Evolutionary conservation across 2,888 invertebrate species (phyloP), one percentile per base, ranked within the genome.

Genomic region (Myopa tessellatipennis): DNA sequence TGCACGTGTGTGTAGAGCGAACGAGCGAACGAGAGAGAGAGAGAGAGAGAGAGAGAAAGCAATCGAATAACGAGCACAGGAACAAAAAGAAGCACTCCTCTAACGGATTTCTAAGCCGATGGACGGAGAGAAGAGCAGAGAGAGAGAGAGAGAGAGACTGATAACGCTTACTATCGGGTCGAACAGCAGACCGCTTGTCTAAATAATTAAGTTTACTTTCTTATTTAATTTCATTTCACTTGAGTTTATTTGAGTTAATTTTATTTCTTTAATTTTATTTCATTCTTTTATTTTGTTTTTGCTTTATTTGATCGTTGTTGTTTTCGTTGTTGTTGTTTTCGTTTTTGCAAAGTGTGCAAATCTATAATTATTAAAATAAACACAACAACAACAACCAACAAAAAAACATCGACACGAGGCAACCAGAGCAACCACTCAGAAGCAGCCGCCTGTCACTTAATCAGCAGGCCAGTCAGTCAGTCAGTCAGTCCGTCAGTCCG

Each of bases 101-200:
- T 55, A 12, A 10, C 4, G 4, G 10, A 16, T 6, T 16, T 4
- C 5, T 3, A 34, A 38, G 36, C 38, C 2, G 65, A 65, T 16
- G 38, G 4, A 2, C 1, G 34, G 34, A 6, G 16, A 34, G 1
- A 6, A 18, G 63, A 63, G 36, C 8, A 6, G 63, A 63, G 26
- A 63, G n/a, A 1, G 26, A 10, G 60, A 60, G 26, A 60, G 26
- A 10, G 18, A 26, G 40, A 26, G 18, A 45, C n/a, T 40, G 26
- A 26, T 18, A 34, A 26, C 61, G 61, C 26, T 63, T 26, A 58
- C n/a, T 3, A 69, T 38, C 38, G 14, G 67, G 40, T 68, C 18
- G 16, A 58, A 58, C 16, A 69, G 52, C 69, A 69, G 69, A 69
- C 69, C 26, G 69, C 69, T 69, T 69, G 69, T 69, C 69, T 69